A percentile compares a stretch with the other conserved stretches of the same genome.
These are phyloP conservation scores for Pholis gunnellus DNA, from an alignment of 2,113 vertebrate genomes.

Conservation along the genomic window DNA sequence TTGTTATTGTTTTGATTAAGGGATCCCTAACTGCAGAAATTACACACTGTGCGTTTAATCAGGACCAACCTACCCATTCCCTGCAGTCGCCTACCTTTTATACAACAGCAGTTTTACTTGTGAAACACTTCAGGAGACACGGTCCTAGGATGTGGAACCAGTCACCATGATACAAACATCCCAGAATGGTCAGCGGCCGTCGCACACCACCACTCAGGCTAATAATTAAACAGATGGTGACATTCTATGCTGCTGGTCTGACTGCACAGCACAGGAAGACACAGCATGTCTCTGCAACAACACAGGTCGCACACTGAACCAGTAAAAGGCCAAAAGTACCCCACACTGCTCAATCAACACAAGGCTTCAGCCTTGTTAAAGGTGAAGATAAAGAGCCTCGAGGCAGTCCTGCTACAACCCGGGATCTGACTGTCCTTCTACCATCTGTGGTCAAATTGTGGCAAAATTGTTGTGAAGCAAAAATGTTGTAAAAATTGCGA, in stretches of 20 bases:
- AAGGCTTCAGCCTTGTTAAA: not conserved
- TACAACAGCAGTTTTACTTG: not conserved
- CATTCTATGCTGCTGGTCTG: not conserved
- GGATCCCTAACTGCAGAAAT: not conserved
- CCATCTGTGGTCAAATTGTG: constrained; percentile 4
- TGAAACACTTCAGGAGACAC: not conserved
- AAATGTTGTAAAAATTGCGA: not conserved
- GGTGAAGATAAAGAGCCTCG: not conserved
- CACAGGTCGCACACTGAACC: constrained; percentile 1
- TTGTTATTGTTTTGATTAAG: not conserved
- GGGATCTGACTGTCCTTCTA: not conserved
- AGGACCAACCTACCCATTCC: not conserved
- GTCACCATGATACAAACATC: not conserved
- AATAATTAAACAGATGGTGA: constrained; percentile 34
- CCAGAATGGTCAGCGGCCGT: not conserved
- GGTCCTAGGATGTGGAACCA: not conserved
- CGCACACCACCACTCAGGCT: constrained; percentile 18
- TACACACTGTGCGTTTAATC: not conserved
- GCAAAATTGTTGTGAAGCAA: not conserved
- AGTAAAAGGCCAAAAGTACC: not conserved
- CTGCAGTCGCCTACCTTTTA: not conserved
- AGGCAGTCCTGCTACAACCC: not conserved
- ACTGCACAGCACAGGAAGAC: constrained; percentile 16
- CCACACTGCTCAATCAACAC: not conserved
- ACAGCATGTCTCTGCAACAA: constrained; percentile 20